A percentile compares a stretch with the other conserved stretches of the same genome.
Conservation (phyloP, 2,113 vertebrate genomes). For the Castor canadensis region DNA sequence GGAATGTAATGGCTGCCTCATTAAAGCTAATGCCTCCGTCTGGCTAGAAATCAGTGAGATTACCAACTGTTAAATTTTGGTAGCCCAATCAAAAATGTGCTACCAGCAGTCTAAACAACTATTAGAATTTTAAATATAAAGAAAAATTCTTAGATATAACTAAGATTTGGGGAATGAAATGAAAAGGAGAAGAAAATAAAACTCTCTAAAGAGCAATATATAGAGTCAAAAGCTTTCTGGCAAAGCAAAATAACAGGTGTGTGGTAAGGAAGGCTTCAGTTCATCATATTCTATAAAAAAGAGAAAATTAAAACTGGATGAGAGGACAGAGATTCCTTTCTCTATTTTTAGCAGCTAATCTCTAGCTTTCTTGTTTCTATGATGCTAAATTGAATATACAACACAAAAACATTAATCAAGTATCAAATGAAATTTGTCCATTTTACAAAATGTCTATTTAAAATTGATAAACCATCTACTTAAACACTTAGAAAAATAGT, state of each 20-base stretch:
- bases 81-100: conserved; percentile 73
- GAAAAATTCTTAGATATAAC: conserved; percentile 48
- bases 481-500: conserved; percentile 12
- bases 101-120: conserved; percentile 51
- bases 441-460: not conserved
- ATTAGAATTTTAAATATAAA: conserved; percentile 64
- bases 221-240: conserved; percentile 37
- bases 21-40: conserved; percentile 80
- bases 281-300: not conserved
- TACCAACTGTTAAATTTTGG: conserved; percentile 75
- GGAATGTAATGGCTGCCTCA: conserved; percentile 74
- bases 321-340: not conserved
- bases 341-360: conserved; percentile 14
- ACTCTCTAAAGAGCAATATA: not conserved
- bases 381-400: not conserved
- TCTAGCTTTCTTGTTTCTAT: not conserved
- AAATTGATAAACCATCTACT: not conserved
- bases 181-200: not conserved
- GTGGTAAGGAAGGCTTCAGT: conserved; percentile 43
- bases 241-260: conserved; percentile 55
- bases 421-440: not conserved
- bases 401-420: not conserved
- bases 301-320: conserved; percentile 54
- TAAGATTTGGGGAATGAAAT: conserved; percentile 60
- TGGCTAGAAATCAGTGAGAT: conserved; percentile 70